phyloP scores from a whole-genome alignment of 2,797 vertebrate genomes.

The Acanthurus tractus region DNA sequence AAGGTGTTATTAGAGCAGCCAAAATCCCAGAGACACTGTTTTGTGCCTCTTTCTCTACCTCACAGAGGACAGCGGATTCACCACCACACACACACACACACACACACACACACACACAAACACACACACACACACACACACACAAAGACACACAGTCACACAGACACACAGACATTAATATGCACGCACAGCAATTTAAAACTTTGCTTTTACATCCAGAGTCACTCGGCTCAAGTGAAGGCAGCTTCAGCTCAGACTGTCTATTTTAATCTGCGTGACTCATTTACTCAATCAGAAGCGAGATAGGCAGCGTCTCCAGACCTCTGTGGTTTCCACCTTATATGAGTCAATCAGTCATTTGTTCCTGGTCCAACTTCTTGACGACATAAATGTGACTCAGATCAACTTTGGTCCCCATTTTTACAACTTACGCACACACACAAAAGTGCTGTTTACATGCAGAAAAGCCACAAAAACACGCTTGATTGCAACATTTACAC shows the following conservation, averaged over 20 bases:
- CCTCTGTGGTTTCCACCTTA: slow-evolving; percentile 68
- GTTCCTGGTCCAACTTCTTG: slow-evolving; percentile 57
- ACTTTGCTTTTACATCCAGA: slow-evolving; percentile 65
- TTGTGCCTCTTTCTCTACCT: slow-evolving; percentile 48
- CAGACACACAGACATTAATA: background rate
- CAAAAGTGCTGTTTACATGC: background rate
- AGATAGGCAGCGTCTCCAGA: slow-evolving; percentile 69
- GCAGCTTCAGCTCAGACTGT: slow-evolving; percentile 53
- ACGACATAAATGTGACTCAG: slow-evolving; percentile 61
- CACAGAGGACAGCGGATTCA: slow-evolving; percentile 52
- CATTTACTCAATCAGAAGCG: slow-evolving; percentile 74
- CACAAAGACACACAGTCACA: slow-evolving; percentile 2
- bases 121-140: slow-evolving; percentile 26
- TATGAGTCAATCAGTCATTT: slow-evolving; percentile 74
- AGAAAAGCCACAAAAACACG: slow-evolving; percentile 6
- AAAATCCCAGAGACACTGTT: slow-evolving; percentile 63
- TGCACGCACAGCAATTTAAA: slow-evolving; percentile 55
- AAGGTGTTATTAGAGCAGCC: slow-evolving; percentile 84
- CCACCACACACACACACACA: slow-evolving; percentile 26
- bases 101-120: background rate
- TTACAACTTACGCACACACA: slow-evolving; percentile 18
- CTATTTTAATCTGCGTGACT: slow-evolving; percentile 79
- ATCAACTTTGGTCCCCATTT: slow-evolving; percentile 21
- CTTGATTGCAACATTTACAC: background rate
- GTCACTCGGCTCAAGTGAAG: slow-evolving; percentile 51